These are phyloP conservation scores for Eulimnadia texana DNA, from an alignment of 1,140 invertebrate species.

Conservation along the genomic window DNA sequence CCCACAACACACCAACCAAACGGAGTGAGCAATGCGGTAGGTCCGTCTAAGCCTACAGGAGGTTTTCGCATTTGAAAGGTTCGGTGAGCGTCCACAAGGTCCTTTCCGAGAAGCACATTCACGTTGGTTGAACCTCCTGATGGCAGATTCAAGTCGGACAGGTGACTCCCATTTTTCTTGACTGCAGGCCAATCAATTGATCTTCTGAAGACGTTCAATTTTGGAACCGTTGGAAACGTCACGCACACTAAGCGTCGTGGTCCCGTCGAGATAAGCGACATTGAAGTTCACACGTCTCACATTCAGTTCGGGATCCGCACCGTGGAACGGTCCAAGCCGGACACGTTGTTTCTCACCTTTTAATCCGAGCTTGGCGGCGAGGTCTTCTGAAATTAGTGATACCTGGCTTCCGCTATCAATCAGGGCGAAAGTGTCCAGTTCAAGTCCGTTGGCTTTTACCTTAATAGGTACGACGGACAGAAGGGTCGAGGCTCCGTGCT, in stretches of 20 bases:
- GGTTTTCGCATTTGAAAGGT: neutral
- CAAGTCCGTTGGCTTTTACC: neutral
- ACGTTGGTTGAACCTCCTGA: neutral
- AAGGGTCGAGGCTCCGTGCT: neutral
- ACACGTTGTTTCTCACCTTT: neutral
- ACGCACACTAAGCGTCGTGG: neutral
- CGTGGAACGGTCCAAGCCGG: slow-evolving; percentile 2
- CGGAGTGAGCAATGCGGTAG: neutral
- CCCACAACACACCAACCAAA: slow-evolving; percentile 10
- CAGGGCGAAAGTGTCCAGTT: neutral
- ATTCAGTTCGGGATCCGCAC: neutral
- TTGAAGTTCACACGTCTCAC: neutral
- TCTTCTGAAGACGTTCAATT: neutral
- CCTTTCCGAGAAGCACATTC: neutral
- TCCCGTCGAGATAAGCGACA: neutral
- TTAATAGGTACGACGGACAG: neutral
- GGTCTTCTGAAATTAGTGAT: neutral
- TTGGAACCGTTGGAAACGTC: neutral
- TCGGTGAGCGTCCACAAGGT: neutral
- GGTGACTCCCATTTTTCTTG: neutral
- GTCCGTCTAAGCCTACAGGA: neutral
- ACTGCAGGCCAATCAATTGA: neutral
- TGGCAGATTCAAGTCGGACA: neutral
- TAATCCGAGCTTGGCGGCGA: neutral
- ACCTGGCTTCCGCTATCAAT: neutral